Base-by-base conservation (phyloP, 53 echinoderm and acorn worm genomes). In the Paracentrotus lividus region DNA sequence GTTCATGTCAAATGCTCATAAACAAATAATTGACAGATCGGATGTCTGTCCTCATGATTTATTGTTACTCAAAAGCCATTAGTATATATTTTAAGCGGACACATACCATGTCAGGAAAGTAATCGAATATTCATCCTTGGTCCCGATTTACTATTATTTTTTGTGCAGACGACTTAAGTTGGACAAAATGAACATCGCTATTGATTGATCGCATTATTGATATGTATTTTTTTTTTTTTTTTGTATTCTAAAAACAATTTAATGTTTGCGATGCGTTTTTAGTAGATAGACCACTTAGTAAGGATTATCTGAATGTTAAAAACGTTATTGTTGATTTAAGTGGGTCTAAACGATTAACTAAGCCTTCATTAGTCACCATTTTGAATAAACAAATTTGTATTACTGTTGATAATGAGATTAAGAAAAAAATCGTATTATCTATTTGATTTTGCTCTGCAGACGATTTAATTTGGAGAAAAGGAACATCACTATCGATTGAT, bases 401-500 rank as follows among this genome's bases (percentile, higher is more conserved):
- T 81, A 27, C 44, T 47, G n/a, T n/a, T n/a, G 81, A 78, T 81
- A 47, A 81, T 81, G 81, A n/a, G 47, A 47, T 2, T 10, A 24
- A 4, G 26, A 1, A 20, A 9, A 47, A 26, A 81, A 81, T 81
- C 44, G 40, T 38, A 38, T 18, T 72, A 72, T 72, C 49, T n/a
- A 47, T 47, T n/a, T n/a, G n/a, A n/a, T n/a, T 81, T 26, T 77
- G 40, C 38, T 16, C 4, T 15, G 81, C 81, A 81, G 81, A 44
- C 44, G 81, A 47, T 13, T 47, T 45, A 13, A 12, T 9, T 45
- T 24, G 81, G 42, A 65, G 40, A 81, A 76, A 81, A 47, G 44
- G 81, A 44, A 47, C 81, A 81, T 81, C 81, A 47, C 81, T 45
- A 81, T 81, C 81, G 81, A 81, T 81, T 81, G 44, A 81, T 81